A percentile compares a stretch with the other conserved stretches of the same genome.
Evolutionary conservation across 2,113 vertebrate genomes (phyloP).

Genomic region (Plecotus auritus): DNA sequence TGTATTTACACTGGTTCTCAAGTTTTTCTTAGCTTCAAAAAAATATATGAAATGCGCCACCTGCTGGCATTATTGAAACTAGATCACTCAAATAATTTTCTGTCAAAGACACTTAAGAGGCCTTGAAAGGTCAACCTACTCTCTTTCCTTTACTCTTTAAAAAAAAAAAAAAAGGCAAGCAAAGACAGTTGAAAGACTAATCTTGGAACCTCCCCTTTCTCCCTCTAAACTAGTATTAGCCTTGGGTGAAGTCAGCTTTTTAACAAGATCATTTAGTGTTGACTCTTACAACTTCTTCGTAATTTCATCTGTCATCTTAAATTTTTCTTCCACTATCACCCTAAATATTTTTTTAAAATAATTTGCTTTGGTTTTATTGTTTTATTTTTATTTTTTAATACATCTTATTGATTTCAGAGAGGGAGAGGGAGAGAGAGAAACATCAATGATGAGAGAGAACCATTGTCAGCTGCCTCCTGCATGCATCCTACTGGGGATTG

Average conservation of each 20-base stretch:
- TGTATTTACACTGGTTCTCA: neutral
- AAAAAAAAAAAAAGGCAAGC: neutral
- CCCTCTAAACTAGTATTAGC: neutral
- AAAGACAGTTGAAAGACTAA: neutral
- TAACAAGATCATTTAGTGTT: neutral
- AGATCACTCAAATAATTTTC: neutral
- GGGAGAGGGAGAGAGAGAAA: too few relatives aligned
- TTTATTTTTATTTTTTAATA: neutral
- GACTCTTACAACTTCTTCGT: neutral
- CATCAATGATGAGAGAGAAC: too few relatives aligned
- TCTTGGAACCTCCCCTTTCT: neutral
- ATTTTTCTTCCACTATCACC: neutral
- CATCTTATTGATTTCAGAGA: neutral
- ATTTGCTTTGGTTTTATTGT: neutral
- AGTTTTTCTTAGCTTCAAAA: neutral
- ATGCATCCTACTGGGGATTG: too few relatives aligned
- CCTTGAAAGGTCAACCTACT: neutral
- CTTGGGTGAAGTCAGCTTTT: neutral
- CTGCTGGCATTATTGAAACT: constrained; percentile 36
- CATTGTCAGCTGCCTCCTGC: too few relatives aligned
- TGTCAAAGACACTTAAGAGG: neutral
- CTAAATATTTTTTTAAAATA: constrained; percentile 7
- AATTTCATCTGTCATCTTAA: neutral
- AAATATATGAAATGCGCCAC: neutral
- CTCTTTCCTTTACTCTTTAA: neutral